Evolutionary conservation across 2,888 invertebrate species (phyloP), one percentile per base, ranked within the genome.

Genomic region (Petrolisthes manimaculis): DNA sequence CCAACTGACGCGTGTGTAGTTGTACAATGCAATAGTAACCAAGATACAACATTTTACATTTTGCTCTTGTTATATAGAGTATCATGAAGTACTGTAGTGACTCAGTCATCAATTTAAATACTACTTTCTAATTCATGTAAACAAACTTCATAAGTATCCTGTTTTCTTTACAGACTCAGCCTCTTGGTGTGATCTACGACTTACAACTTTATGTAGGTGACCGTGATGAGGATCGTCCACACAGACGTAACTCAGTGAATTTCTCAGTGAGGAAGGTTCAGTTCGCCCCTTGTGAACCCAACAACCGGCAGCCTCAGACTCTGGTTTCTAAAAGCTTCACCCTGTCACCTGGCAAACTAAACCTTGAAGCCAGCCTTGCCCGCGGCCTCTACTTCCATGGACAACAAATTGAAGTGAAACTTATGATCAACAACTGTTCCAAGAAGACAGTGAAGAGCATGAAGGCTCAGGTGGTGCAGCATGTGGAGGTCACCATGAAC

Each of bases 331-430:
- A 96, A 91, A 86, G 90, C 83, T 91, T 91, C 89, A 91, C 91
- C 67, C 90, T 91, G 21, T 89, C 89, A 74, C 80, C 90, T 14
- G 97, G 97, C 89, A 97, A 97, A 94, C 96, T 98, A 92, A 97
- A 96, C 92, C 94, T 98, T 92, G 97, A 97, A 93, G 97, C 97
- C 0, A 97, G 97, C 74, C 93, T 97, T 90, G 97, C 97, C 92
- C 95, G 95, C 91, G 97, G 97, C 92, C 96, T 97, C 91, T 97
- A 97, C 93, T 97, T 97, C 92, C 97, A 98, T 91, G 97, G 97
- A 75, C 97, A 97, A 92, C 97, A 97, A 6, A 95, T 96, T 91
- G 96, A 95, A 93, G 96, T 96, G 84, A 97, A 96, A 90, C 94
- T 97, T 83, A 95, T 96, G 92, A 95, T 97, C 86, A 96, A 95